Conservation (phyloP, 2,888 invertebrate species). For the Biston betularia region DNA sequence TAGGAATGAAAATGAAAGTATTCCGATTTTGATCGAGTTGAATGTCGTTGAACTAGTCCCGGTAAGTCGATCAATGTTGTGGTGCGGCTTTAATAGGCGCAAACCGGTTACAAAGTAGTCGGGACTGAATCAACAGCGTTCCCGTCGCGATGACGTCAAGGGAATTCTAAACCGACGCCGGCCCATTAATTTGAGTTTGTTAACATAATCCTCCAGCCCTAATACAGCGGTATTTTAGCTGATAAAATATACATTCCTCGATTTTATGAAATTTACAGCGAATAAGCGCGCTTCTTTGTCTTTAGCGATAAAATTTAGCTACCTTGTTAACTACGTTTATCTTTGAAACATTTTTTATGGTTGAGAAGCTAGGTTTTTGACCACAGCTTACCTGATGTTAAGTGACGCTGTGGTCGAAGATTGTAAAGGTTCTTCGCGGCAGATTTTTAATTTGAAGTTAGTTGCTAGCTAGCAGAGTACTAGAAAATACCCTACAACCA, state of each 20-base stretch:
- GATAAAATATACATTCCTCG: conserved; percentile 14
- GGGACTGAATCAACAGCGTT: conserved; percentile 59
- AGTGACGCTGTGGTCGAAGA: too few relatives aligned
- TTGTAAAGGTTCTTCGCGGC: too few relatives aligned
- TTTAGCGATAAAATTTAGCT: not conserved
- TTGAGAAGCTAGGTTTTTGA: too few relatives aligned
- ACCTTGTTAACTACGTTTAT: too few relatives aligned
- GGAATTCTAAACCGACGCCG: conserved; percentile 19
- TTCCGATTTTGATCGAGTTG: conserved; percentile 31
- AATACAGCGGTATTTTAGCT: conserved; percentile 13
- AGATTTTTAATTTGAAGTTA: too few relatives aligned
- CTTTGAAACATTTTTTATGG: too few relatives aligned
- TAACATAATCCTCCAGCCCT: conserved; percentile 35
- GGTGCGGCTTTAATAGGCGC: conserved; percentile 38
- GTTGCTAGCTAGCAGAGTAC: too few relatives aligned
- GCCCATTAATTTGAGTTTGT: conserved; percentile 50
- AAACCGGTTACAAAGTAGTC: conserved; percentile 46
- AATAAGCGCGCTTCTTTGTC: not conserved
- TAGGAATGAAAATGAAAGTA: conserved; percentile 41
- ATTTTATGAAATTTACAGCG: not conserved
- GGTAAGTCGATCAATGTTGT: conserved; percentile 35
- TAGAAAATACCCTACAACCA: too few relatives aligned
- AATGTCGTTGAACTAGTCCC: conserved; percentile 48
- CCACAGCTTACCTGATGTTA: too few relatives aligned
- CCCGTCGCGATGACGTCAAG: conserved; percentile 58